phyloP scores from a whole-genome alignment of 2,113 vertebrate species.

The Podarcis cretensis region DNA sequence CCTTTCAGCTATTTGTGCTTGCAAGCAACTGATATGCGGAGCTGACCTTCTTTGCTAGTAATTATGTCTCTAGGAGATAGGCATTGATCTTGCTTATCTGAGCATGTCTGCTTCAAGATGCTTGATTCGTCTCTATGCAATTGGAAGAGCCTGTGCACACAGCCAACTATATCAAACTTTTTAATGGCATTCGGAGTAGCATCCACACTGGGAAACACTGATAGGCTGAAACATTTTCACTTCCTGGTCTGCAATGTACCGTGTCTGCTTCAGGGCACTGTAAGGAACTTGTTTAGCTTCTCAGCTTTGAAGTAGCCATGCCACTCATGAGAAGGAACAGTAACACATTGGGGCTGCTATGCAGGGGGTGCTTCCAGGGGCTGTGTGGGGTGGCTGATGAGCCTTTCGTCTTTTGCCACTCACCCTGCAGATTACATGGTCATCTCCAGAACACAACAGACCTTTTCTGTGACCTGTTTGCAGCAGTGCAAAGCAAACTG shows the following conservation, averaged over 20 bases:
- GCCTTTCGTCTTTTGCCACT: background rate
- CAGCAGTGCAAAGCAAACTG: background rate
- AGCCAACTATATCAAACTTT: background rate
- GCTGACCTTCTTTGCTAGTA: background rate
- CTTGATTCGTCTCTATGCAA: background rate
- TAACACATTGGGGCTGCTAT: too few species aligned
- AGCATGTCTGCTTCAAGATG: background rate
- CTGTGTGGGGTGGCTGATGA: background rate
- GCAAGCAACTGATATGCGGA: constrained; percentile 5
- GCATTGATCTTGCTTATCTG: constrained; percentile 6
- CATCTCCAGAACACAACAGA: background rate
- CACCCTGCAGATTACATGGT: background rate
- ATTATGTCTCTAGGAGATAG: constrained; percentile 15
- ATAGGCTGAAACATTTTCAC: background rate
- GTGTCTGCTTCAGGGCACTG: background rate
- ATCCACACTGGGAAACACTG: background rate
- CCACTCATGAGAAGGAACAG: background rate
- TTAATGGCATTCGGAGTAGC: background rate
- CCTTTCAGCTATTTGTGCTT: background rate
- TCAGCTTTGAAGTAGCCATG: background rate
- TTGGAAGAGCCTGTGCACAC: background rate
- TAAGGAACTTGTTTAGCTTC: background rate
- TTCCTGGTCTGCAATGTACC: background rate
- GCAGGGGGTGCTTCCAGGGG: background rate
- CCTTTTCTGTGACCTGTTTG: background rate